Evolutionary conservation across 2,113 vertebrate genomes (phyloP).

Genomic region (Antechinus flavipes): DNA sequence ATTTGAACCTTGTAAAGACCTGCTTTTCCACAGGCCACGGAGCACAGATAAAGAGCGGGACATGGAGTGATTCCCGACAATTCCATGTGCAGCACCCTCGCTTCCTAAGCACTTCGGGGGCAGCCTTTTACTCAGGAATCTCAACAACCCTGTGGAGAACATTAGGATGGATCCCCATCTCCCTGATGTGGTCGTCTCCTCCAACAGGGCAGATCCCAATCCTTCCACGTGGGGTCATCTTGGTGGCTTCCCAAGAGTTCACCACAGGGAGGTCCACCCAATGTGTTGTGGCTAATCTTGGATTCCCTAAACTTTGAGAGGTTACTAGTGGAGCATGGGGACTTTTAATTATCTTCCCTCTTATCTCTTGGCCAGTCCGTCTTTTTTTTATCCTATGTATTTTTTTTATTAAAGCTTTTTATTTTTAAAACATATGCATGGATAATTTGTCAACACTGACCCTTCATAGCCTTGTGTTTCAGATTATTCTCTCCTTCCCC

Average conservation of each 20-base stretch:
- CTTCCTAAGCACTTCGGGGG: not conserved
- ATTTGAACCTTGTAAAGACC: slow-evolving; percentile 49
- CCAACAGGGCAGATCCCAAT: not conserved
- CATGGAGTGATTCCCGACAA: not conserved
- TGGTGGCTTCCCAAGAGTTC: not conserved
- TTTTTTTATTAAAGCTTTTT: too few species aligned
- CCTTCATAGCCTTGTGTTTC: too few species aligned
- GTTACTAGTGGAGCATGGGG: not conserved
- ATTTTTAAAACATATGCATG: too few species aligned
- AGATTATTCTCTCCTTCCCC: too few species aligned
- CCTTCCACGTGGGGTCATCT: not conserved
- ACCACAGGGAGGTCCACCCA: not conserved
- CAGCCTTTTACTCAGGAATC: not conserved
- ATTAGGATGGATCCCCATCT: not conserved
- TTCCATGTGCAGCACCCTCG: too few species aligned
- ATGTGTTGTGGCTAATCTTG: not conserved
- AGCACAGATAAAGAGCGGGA: not conserved
- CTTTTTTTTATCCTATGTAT: not conserved
- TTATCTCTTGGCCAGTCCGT: not conserved
- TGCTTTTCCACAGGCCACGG: slow-evolving; percentile 16
- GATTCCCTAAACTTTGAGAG: not conserved
- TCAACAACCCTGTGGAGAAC: not conserved
- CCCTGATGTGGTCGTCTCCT: not conserved
- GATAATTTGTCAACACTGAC: too few species aligned
- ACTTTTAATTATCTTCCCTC: not conserved